These are phyloP conservation scores for Calcarius lapponicus DNA, from an alignment of 2,797 vertebrate genomes.

Conservation along the genomic window DNA sequence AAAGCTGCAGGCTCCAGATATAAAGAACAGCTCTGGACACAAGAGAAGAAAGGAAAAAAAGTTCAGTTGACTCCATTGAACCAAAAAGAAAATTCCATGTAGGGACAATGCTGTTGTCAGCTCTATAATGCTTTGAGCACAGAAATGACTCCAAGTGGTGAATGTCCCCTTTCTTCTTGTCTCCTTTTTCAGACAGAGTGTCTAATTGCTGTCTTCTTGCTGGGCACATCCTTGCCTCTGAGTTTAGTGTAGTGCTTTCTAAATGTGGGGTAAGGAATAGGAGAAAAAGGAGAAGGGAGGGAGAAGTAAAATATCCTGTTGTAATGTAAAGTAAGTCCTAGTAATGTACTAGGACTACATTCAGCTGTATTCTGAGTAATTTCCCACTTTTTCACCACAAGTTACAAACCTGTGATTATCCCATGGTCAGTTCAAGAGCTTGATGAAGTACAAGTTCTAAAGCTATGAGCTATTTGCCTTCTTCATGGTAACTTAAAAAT, in stretches of 20 bases:
- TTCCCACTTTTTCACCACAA: not conserved
- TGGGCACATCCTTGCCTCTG: not conserved
- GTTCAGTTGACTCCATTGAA: not conserved
- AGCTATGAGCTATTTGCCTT: not conserved
- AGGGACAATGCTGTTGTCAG: not conserved
- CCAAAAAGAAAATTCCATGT: not conserved
- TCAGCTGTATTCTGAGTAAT: not conserved
- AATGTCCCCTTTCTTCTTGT: not conserved
- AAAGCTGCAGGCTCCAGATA: not conserved
- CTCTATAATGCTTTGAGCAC: not conserved
- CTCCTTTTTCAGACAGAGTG: not conserved
- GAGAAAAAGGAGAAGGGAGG: not conserved
- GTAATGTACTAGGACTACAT: not conserved
- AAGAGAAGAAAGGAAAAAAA: not conserved
- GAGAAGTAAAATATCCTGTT: not conserved
- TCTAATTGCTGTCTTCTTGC: not conserved
- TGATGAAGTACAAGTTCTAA: not conserved
- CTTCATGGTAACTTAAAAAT: not conserved
- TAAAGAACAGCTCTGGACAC: not conserved
- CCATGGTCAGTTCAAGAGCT: not conserved
- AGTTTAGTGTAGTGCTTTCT: not conserved
- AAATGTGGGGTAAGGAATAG: rapidly evolving
- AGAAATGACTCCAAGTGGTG: not conserved
- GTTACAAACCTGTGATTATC: not conserved
- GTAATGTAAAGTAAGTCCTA: not conserved